A percentile compares a stretch with the other conserved stretches of the same genome.
These are phyloP conservation scores for Paraescarpia echinospica DNA, from an alignment of 1,140 invertebrate species.

Conservation along the genomic window DNA sequence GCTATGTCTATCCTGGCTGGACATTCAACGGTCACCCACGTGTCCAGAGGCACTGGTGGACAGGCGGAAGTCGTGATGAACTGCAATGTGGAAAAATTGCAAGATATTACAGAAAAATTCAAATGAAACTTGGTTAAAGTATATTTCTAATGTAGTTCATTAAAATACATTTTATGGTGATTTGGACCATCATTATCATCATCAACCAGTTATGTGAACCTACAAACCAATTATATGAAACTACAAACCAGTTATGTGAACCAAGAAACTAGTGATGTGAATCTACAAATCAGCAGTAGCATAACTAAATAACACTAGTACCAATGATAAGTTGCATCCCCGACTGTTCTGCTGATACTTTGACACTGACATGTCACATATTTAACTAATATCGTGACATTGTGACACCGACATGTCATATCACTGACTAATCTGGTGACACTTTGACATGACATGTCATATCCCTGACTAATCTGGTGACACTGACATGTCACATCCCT, in stretches of 20 bases:
- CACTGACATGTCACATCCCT: neutral
- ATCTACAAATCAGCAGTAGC: no score
- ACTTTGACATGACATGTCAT: neutral
- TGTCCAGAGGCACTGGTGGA: conserved; percentile 38
- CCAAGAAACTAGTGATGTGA: no score
- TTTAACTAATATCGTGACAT: neutral
- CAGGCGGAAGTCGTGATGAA: conserved; percentile 37
- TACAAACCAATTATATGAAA: no score
- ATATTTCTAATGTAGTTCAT: no score
- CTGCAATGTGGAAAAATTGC: neutral
- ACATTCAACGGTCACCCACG: conserved; percentile 60
- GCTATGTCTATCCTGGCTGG: conserved; percentile 62
- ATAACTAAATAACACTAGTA: no score
- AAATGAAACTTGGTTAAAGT: no score
- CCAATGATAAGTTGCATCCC: neutral
- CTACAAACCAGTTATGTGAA: no score
- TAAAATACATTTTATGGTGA: no score
- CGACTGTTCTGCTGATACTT: neutral
- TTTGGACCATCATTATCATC: no score
- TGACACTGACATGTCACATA: neutral
- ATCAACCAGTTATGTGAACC: no score
- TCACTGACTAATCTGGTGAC: neutral
- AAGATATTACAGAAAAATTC: no score
- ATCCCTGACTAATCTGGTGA: neutral
- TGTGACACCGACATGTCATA: neutral